Conservation (phyloP, 2,113 vertebrate species). For the Isurus oxyrinchus region DNA sequence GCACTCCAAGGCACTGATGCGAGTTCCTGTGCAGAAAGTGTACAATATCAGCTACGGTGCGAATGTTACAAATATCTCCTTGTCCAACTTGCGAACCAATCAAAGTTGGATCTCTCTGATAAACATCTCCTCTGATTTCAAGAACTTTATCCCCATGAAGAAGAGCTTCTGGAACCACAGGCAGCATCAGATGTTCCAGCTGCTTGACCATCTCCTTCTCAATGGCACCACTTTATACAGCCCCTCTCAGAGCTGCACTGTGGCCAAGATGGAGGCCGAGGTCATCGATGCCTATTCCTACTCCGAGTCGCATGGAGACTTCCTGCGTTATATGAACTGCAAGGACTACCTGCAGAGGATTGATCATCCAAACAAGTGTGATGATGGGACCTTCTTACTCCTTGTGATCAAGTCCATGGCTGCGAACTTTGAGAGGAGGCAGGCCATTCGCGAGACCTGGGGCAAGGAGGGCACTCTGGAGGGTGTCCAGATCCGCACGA, state of each 20-base stretch:
- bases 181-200: conserved; percentile 58
- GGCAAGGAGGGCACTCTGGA: conserved; percentile 50
- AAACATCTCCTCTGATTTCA: conserved; percentile 42
- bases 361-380: conserved; percentile 60
- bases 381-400: conserved; percentile 61
- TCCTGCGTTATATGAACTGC: conserved; percentile 67
- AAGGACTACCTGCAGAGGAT: conserved; percentile 57
- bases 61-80: not conserved
- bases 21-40: conserved; percentile 33
- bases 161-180: conserved; percentile 69
- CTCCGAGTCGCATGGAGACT: conserved; percentile 61
- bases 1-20: conserved; percentile 38
- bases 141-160: conserved; percentile 46
- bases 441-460: conserved; percentile 77
- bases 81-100: not conserved
- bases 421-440: conserved; percentile 68
- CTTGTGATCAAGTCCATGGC: conserved; percentile 73
- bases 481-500: conserved; percentile 55
- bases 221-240: conserved; percentile 3
- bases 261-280: conserved; percentile 44
- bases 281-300: conserved; percentile 65
- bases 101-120: not conserved
- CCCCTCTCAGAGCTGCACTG: conserved; percentile 33
- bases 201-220: conserved; percentile 51
- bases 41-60: not conserved